These are phyloP conservation scores for Pogonomyrmex barbatus DNA, from an alignment of 1,140 invertebrate species.

Conservation along the genomic window DNA sequence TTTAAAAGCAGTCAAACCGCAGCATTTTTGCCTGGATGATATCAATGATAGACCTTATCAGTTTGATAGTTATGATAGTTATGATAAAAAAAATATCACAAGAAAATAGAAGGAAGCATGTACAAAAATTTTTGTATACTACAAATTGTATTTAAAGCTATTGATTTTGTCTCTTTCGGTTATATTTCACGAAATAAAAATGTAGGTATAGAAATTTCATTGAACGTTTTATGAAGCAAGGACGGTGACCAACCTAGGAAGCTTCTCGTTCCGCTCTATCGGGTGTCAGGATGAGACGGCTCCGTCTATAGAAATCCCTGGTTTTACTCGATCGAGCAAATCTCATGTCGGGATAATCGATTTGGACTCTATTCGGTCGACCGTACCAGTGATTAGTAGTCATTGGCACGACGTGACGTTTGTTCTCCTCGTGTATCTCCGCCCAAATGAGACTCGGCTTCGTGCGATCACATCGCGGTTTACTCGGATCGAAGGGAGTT, in stretches of 20 bases:
- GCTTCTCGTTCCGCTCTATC: neutral
- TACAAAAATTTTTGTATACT: neutral
- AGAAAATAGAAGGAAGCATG: neutral
- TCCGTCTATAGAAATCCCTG: constrained; percentile 54
- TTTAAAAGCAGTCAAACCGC: neutral
- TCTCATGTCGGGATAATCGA: constrained; percentile 76
- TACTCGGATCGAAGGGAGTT: constrained; percentile 74
- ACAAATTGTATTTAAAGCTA: neutral
- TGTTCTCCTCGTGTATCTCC: constrained; percentile 79
- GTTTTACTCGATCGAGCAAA: constrained; percentile 72
- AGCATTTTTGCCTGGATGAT: neutral
- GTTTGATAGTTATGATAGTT: too few relatives aligned
- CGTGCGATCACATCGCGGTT: constrained; percentile 75
- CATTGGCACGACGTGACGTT: constrained; percentile 74
- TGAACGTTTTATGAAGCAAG: neutral
- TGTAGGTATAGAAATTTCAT: neutral
- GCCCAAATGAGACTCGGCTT: constrained; percentile 74
- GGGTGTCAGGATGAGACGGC: neutral
- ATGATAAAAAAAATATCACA: neutral
- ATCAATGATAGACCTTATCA: neutral
- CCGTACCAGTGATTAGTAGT: constrained; percentile 77
- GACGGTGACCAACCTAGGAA: neutral
- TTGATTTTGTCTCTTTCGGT: neutral
- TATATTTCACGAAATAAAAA: constrained; percentile 3
- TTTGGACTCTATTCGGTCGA: constrained; percentile 77